Evolutionary conservation across 2,888 invertebrate genomes (phyloP).

Genomic region (Candidula unifasciata): DNA sequence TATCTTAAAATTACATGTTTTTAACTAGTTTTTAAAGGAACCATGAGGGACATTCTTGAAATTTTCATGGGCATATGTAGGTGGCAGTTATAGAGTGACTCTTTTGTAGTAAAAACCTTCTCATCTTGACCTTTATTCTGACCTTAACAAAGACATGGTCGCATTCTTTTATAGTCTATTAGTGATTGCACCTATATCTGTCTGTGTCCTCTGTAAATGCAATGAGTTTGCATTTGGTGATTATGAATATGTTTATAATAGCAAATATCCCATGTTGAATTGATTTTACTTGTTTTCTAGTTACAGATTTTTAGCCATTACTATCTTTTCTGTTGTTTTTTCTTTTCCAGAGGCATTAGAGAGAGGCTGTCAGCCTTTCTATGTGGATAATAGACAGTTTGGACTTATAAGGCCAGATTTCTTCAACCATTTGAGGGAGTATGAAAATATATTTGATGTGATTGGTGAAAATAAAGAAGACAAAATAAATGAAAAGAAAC

Average conservation of each 20-base stretch:
- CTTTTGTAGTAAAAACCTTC: too few relatives aligned
- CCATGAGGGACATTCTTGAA: too few relatives aligned
- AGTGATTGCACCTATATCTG: too few relatives aligned
- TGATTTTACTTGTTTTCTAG: background rate
- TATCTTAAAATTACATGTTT: too few relatives aligned
- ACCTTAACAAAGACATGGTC: too few relatives aligned
- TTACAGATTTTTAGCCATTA: background rate
- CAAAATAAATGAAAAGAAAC: background rate
- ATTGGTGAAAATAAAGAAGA: slow-evolving; percentile 18
- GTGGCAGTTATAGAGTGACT: too few relatives aligned
- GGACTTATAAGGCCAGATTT: slow-evolving; percentile 52
- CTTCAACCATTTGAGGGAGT: slow-evolving; percentile 44
- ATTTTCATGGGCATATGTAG: too few relatives aligned
- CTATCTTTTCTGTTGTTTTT: background rate
- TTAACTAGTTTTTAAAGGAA: too few relatives aligned
- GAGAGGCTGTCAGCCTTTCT: slow-evolving; percentile 52
- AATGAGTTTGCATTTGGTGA: background rate
- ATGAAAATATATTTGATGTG: slow-evolving; percentile 42
- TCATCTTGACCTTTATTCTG: too few relatives aligned
- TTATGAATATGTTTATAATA: background rate
- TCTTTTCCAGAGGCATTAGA: slow-evolving; percentile 46
- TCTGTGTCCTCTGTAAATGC: background rate
- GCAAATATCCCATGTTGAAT: background rate
- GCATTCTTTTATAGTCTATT: too few relatives aligned
- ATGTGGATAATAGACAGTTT: slow-evolving; percentile 46